Evolutionary conservation across 2,113 vertebrate genomes (phyloP).

Genomic region (Sula dactylatra): DNA sequence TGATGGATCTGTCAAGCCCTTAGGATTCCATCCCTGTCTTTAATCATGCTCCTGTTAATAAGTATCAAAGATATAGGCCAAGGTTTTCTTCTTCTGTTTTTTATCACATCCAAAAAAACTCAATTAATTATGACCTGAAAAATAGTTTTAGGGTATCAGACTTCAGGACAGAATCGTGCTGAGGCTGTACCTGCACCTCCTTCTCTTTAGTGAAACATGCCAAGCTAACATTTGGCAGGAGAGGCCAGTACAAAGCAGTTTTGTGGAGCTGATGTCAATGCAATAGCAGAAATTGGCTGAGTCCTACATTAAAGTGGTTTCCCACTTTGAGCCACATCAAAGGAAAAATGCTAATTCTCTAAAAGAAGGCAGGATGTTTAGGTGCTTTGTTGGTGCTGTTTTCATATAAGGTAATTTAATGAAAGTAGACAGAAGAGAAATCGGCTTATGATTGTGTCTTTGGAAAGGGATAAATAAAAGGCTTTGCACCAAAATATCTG

Average conservation of each 20-base stretch:
- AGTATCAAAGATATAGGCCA: neutral
- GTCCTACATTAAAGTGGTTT: conserved; percentile 17
- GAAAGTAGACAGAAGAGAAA: conserved; percentile 43
- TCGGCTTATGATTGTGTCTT: conserved; percentile 9
- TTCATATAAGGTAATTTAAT: conserved; percentile 33
- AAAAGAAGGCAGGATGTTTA: conserved; percentile 2
- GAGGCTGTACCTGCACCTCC: neutral
- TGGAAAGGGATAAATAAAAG: conserved; percentile 9
- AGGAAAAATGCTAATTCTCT: conserved; percentile 32
- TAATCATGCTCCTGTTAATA: neutral
- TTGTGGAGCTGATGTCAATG: neutral
- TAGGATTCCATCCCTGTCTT: neutral
- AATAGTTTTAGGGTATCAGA: neutral
- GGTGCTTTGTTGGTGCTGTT: neutral
- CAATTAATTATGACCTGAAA: neutral
- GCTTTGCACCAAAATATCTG: neutral
- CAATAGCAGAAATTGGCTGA: conserved; percentile 5
- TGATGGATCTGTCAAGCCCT: neutral
- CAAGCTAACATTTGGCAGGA: neutral
- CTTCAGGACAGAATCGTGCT: neutral
- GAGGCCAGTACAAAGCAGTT: neutral
- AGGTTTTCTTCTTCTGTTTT: neutral
- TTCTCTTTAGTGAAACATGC: neutral
- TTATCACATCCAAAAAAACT: neutral
- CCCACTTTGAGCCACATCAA: conserved; percentile 33